Base-by-base conservation (phyloP, 2,888 invertebrate species). In the Microplitis deprimator region DNA sequence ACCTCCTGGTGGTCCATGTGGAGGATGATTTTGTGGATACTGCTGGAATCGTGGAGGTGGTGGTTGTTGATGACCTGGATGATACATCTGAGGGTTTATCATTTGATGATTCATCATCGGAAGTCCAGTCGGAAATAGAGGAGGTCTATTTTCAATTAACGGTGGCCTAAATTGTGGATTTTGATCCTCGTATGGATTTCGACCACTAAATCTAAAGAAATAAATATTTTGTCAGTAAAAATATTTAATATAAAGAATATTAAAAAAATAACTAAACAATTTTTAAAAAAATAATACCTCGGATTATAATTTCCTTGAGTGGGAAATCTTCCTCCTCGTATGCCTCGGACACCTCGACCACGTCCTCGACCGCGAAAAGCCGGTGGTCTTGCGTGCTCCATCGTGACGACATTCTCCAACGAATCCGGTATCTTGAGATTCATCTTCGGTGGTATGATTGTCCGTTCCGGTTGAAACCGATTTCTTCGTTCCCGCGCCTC, bases 371-470 rank as follows among this genome's bases (percentile, higher is more conserved):
- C 81, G 73, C 84, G 77, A 61, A 83, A 84, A 17, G 77, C 10
- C 50, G 79, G 80, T 59, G 78, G 82, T 68, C 86, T 80, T 73
- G 87, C 87, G 82, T 88, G 83, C 77, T 89, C 85, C 79, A 85
- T 80, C 77, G 90, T 86, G 79, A 90, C 85, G 68, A 89, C 84
- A 80, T 87, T 85, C 81, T 90, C 88, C 81, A 90, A 81, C 20
- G 89, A 85, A 84, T 90, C 83, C 78, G 90, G 85, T 83, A 89
- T 89, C 40, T 88, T 86, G 69, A 81, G 84, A 67, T 88, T 88
- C 85, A 87, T 85, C 76, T 89, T 89, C 17, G 87, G 85, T 41
- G 87, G 82, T 40, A 87, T 82, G 67, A 86, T 85, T 5, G 84
- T 84, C 77, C 89, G 84, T 75, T 89, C 89, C 72, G 82, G 88